These are phyloP conservation scores for Misgurnus anguillicaudatus DNA, from an alignment of 2,113 vertebrate species.

Conservation along the genomic window DNA sequence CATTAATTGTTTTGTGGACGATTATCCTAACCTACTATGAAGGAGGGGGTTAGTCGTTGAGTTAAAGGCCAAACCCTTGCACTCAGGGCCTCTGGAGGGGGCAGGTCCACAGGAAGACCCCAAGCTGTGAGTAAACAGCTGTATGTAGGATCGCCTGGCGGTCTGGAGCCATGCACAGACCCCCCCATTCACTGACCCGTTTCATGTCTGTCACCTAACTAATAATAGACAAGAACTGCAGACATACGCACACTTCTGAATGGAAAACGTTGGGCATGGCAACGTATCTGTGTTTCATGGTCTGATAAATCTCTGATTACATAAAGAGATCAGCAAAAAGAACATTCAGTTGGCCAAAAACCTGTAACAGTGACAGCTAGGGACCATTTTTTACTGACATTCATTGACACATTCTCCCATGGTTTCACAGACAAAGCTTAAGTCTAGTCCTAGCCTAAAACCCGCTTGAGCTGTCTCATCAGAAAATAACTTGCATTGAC, in stretches of 20 bases:
- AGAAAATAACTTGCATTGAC: too few relatives aligned
- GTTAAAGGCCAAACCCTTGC: not conserved
- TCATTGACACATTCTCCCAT: too few relatives aligned
- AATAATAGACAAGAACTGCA: slow-evolving; percentile 49
- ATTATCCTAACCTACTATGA: not conserved
- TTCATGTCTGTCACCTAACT: slow-evolving; percentile 42
- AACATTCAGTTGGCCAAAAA: not conserved
- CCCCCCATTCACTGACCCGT: slow-evolving; percentile 38
- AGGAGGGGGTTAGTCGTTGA: not conserved
- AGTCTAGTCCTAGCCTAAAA: too few relatives aligned
- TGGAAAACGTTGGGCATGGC: slow-evolving; percentile 15
- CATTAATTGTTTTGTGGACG: not conserved
- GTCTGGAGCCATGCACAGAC: slow-evolving; percentile 49
- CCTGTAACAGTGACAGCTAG: too few relatives aligned
- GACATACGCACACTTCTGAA: slow-evolving; percentile 22
- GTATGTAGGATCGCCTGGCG: slow-evolving; percentile 39
- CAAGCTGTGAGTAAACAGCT: slow-evolving; percentile 59
- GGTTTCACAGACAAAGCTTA: too few relatives aligned
- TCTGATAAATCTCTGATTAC: not conserved
- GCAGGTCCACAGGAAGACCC: slow-evolving; percentile 35
- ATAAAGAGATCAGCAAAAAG: not conserved
- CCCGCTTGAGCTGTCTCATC: too few relatives aligned
- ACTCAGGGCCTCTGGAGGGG: not conserved
- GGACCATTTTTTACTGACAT: too few relatives aligned
- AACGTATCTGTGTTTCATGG: not conserved